Conservation (phyloP, 2,888 invertebrate genomes). For the Stenchaetothrips biformis region DNA sequence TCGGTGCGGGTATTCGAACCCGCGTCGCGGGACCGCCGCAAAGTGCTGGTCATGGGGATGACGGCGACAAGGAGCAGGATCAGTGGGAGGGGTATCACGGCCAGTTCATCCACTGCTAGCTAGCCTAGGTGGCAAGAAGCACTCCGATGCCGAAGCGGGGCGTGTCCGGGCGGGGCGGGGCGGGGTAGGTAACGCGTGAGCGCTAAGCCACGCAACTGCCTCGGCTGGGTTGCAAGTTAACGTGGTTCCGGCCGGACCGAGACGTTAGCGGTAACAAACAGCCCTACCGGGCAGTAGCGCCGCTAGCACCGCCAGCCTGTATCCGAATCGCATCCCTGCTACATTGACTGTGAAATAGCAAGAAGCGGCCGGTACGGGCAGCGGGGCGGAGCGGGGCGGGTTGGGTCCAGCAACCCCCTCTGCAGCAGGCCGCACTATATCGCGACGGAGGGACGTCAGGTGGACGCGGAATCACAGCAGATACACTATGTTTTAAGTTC, state of each 20-base stretch:
- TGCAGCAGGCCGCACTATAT: too few relatives aligned
- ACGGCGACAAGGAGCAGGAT: background rate
- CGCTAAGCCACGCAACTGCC: background rate
- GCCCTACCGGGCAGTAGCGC: background rate
- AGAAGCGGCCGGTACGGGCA: background rate
- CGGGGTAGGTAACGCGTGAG: too few relatives aligned
- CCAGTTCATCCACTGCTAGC: background rate
- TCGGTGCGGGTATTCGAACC: background rate
- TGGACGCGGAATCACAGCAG: too few relatives aligned
- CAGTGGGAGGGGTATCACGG: background rate
- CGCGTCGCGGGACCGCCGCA: background rate
- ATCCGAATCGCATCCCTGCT: conserved; percentile 9
- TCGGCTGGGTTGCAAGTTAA: background rate
- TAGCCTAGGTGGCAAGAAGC: background rate
- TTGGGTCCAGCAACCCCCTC: too few relatives aligned
- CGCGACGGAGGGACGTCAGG: background rate
- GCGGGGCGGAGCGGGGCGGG: too few relatives aligned
- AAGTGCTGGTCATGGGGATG: background rate
- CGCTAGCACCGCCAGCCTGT: background rate
- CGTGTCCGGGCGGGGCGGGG: background rate
- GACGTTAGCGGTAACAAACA: background rate
- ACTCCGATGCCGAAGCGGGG: background rate
- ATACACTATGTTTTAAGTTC: too few relatives aligned
- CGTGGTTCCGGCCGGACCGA: background rate
- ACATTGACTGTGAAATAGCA: conserved; percentile 23